Base-by-base conservation (phyloP, 2,888 invertebrate genomes). In the Slavum lentiscoides region DNA sequence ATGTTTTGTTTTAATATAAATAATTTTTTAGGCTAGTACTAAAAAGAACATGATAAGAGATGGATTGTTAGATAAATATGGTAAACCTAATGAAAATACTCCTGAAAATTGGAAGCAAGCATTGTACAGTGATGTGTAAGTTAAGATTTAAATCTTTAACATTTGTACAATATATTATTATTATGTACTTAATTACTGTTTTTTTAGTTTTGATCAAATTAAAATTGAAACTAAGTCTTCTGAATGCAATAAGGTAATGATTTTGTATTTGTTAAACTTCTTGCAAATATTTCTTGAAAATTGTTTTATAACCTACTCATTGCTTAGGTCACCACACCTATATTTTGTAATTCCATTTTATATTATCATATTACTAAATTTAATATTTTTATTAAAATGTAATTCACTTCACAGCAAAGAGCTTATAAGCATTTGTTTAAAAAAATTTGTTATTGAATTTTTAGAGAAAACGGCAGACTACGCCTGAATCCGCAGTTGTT, bases 61-160 rank as follows among this genome's bases (percentile, higher is more conserved):
- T 86, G 99, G 99, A 0, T 91, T 95, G 84, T 87, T 99, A 76
- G 97, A 98, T 86, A 97, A 98, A 86, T 92, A 93, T 87, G 99
- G 99, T 1, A 95, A 96, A 86, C 96, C 97, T 0, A 99, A 97
- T 87, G 97, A 97, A 85, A 95, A 94, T 83, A 99, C 99, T 0
- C 99, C 99, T 0, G 88, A 91, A 62, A 94, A 95, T 85, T 99
- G 97, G 96, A 85, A 94, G 55, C 90, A 91, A 39, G 90, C 91
- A 17, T 64, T 72, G 11, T 80, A 37, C 17, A 72, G 55, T 4
- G 64, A 80, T 58, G 13, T 58, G 80, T 80, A 82, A 82, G 69
- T 39, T 59, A 49, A 49, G 7, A 49, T n/a, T 39, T 62, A 19
- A 58, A 53, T 30, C 19, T 58, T 30, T 49, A 2, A 1, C 13